These are phyloP conservation scores for Aphidoletes aphidimyza DNA, from an alignment of 2,888 invertebrate species.

Conservation along the genomic window DNA sequence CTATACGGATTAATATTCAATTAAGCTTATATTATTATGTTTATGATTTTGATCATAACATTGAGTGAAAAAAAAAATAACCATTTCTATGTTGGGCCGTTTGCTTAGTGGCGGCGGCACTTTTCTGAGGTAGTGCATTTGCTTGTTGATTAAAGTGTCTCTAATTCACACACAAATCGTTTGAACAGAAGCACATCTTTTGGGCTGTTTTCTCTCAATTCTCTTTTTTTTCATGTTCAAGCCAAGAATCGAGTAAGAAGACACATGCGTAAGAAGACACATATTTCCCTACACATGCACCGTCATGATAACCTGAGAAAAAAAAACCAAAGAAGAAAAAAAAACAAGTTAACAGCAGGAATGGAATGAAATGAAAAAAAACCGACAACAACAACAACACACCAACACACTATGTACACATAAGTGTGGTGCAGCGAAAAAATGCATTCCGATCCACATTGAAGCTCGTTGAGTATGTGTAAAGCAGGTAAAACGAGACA, in stretches of 20 bases:
- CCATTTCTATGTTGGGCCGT: too few relatives aligned
- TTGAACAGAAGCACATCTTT: conserved; percentile 28
- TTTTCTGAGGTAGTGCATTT: background rate
- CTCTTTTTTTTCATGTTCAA: background rate
- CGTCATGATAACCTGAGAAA: background rate
- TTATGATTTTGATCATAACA: background rate
- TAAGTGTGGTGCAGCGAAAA: conserved; percentile 15
- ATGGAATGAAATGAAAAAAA: background rate
- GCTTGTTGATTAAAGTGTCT: too few relatives aligned
- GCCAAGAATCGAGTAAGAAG: background rate
- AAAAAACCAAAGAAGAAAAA: background rate
- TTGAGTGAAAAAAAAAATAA: background rate
- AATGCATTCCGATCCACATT: conserved; percentile 39
- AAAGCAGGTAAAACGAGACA: conserved; percentile 12
- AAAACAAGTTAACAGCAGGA: conserved; percentile 7
- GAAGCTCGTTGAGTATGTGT: conserved; percentile 38
- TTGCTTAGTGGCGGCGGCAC: background rate
- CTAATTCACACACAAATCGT: background rate
- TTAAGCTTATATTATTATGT: background rate
- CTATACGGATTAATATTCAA: background rate
- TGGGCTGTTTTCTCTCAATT: background rate
- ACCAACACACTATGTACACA: background rate
- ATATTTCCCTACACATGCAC: background rate
- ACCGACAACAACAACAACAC: background rate
- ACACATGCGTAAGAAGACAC: background rate